Evolutionary conservation across 1,140 invertebrate genomes (phyloP), one percentile per base, ranked within the genome.

Genomic region (Acyrthosiphon pisum): DNA sequence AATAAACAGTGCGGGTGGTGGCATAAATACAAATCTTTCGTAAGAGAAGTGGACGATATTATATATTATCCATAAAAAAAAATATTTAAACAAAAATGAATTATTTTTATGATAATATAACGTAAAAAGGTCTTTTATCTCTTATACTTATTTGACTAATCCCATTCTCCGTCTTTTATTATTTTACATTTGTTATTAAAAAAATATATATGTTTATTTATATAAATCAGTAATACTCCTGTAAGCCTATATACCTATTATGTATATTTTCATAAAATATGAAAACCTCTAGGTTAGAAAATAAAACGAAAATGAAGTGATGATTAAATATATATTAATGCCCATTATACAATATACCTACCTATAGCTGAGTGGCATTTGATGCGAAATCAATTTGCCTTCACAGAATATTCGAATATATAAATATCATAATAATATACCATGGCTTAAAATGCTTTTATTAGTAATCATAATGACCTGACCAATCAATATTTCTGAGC

Each of bases 61-160:
- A 83, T 20, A 83, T 68, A 60, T 60, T 60, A 60, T 68, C 30
- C 11, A n/a, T 14, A 7, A 30, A 68, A 60, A 60, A 60, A n/a
- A 68, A 68, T 68, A 68, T 68, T 68, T 68, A n/a, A n/a, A 68
- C 60, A 68, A 68, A 68, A 68, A 68, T 68, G 60, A 68, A 68
- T 30, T 68, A 68, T n/a, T 68, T 68, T 68, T 68, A 68, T 68
- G 60, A 68, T 26, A 68, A 30, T 41, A 41, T 41, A 68, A 68
- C 60, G 30, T 68, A 68, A 68, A 68, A 68, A 30, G 11, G 60
- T 68, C 30, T 68, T 30, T 68, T 30, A n/a, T 68, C 1, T 60
- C 30, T 14, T 68, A 14, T 30, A 56, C 30, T 68, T 68, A 68
- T 68, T 68, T 9, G 11, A 68, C 30, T 68, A n/a, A 68, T 68